These are phyloP conservation scores for Otus sunia DNA, from an alignment of 2,113 vertebrate species.

Conservation along the genomic window DNA sequence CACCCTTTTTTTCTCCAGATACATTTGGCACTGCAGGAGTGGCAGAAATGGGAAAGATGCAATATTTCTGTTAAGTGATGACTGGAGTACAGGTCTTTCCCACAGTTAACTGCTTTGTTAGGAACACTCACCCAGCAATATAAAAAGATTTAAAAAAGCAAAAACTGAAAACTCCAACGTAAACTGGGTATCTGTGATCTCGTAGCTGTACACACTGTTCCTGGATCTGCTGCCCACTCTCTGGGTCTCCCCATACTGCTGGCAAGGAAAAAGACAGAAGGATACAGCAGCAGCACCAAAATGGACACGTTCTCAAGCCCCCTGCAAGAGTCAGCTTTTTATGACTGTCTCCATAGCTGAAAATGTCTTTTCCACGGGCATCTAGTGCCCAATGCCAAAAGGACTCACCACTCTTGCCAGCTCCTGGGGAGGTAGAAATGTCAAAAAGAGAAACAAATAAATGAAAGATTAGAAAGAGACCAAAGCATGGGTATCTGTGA, in stretches of 20 bases:
- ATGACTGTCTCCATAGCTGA: not conserved
- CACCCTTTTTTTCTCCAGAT: not conserved
- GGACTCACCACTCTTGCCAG: conserved; percentile 33
- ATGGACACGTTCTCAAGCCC: not conserved
- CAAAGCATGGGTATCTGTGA: not conserved
- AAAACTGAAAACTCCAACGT: conserved; percentile 13
- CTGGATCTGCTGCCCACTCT: conserved; percentile 18
- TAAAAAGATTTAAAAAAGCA: conserved; percentile 5
- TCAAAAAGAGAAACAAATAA: conserved; percentile 24
- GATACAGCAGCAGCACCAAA: conserved; percentile 32
- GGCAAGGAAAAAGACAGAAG: conserved; percentile 19
- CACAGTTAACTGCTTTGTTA: not conserved
- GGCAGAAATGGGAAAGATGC: not conserved
- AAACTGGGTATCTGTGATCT: conserved; percentile 26
- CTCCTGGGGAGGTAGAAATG: conserved; percentile 49
- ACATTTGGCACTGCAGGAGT: conserved; percentile 41
- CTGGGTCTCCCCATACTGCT: not conserved
- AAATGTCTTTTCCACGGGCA: conserved; percentile 48
- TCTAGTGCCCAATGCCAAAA: conserved; percentile 13
- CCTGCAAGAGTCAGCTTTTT: conserved; percentile 28
- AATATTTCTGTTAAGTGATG: not conserved
- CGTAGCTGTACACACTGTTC: not conserved
- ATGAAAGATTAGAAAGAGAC: not conserved
- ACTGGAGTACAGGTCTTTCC: not conserved
- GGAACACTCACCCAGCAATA: conserved; percentile 13